Evolutionary conservation across 1,140 invertebrate species (phyloP), one percentile per base, ranked within the genome.

Genomic region (Limonius californicus): DNA sequence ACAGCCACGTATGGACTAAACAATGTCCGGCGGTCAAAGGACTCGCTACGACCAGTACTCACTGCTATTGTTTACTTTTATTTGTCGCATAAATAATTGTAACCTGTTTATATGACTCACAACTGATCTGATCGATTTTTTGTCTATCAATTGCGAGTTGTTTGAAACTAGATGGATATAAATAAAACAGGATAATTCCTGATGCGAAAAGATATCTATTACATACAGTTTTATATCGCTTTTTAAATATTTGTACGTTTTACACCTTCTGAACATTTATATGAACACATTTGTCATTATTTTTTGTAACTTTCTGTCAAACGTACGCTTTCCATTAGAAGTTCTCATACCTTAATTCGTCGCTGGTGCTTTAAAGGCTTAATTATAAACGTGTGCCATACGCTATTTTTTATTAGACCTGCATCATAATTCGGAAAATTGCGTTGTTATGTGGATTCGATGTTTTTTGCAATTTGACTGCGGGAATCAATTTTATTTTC

Each of bases 71-170:
- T 74, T 72, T 72, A 72, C 70, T 74, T 74, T 74, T 74, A 71
- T 74, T 74, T 72, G 70, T 68, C 66, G 70, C 70, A 74, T 74
- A 74, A 74, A 72, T 74, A 71, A 74, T 71, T 74, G 68, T 65
- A 72, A 74, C 72, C 72, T 72, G 72, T 74, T 74, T 50, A 71
- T 74, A 72, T 74, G 72, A 74, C 68, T 74, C 70, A 72, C 72
- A 69, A 70, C 63, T 69, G 66, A 70, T 68, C 66, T 65, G 68
- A 70, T 68, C 68, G 67, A 73, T 73, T 73, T 73, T 71, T 71
- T 68, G 50, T 35, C 45, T 32, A 63, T 54, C 54, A 59, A 64
- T 50, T 54, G 39, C 42, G 30, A 55, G 16, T 59, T 39, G 12
- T 39, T 21, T 56, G 59, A 54, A 62, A 61, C 43, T 57, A 55